Evolutionary conservation across 2,888 invertebrate species (phyloP).

Genomic region (Noctua janthina): DNA sequence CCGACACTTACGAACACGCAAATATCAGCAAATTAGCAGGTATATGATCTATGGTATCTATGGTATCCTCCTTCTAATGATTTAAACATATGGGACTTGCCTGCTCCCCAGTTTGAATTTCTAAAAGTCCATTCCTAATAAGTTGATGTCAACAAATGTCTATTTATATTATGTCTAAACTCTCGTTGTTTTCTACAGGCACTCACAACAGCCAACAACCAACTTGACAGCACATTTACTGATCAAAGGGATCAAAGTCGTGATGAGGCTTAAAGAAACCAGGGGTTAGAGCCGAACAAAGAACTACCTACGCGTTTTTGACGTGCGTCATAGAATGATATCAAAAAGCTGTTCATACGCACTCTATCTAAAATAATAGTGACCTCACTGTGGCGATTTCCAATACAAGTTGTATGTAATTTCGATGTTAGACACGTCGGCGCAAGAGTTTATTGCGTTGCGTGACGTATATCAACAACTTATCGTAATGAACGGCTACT

Average conservation of each 20-base stretch:
- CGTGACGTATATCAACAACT: conserved; percentile 69
- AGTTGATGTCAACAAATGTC: conserved; percentile 17
- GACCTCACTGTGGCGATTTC: conserved; percentile 66
- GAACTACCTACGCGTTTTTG: conserved; percentile 23
- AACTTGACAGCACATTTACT: conserved; percentile 29
- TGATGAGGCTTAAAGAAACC: conserved; percentile 30
- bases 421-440: conserved; percentile 70
- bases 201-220: conserved; percentile 24
- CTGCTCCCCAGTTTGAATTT: background rate
- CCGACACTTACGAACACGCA: conserved; percentile 49
- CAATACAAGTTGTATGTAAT: conserved; percentile 62
- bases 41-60: background rate
- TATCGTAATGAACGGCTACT: conserved; percentile 64
- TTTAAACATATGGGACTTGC: background rate
- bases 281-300: conserved; percentile 37
- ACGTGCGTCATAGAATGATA: conserved; percentile 26
- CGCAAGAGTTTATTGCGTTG: conserved; percentile 60
- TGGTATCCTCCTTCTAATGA: conserved; percentile 3
- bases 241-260: conserved; percentile 40
- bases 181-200: conserved; percentile 15
- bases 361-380: conserved; percentile 57
- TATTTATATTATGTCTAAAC: background rate
- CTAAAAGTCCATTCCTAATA: background rate
- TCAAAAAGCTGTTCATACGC: conserved; percentile 28
- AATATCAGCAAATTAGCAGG: conserved; percentile 15